phyloP scores from a whole-genome alignment of 2,888 invertebrate species.

The Caenorhabditis angaria region DNA sequence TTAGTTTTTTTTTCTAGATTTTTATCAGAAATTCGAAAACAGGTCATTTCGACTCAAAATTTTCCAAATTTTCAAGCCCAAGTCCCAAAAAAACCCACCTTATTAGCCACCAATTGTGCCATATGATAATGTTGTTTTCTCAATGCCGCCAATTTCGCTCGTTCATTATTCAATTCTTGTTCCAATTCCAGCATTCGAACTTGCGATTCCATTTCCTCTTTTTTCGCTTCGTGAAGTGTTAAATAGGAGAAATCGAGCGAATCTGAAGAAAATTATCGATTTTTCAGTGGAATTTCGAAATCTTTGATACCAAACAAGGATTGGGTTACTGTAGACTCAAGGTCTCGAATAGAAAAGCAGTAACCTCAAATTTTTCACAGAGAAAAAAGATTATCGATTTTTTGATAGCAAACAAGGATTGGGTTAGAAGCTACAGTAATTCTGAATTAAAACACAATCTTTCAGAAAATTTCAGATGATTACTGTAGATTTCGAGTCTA shows the following conservation, averaged over 20 bases:
- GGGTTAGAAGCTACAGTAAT: too few relatives aligned
- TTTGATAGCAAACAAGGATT: too few relatives aligned
- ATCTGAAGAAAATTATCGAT: constrained; percentile 76
- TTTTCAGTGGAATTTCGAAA: not conserved
- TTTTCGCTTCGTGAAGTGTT: constrained; percentile 91
- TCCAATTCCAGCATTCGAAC: constrained; percentile 90
- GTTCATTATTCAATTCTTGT: constrained; percentile 86
- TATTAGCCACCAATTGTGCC: constrained; percentile 46
- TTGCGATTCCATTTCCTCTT: constrained; percentile 96
- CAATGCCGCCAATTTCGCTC: constrained; percentile 84
- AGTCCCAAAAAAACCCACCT: not conserved
- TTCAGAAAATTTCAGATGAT: too few relatives aligned
- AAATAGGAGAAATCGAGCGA: constrained; percentile 89
- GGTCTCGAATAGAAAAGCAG: too few relatives aligned
- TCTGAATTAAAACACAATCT: too few relatives aligned
- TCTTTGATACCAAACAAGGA: not conserved
- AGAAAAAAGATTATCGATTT: too few relatives aligned
- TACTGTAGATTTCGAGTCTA: too few relatives aligned
- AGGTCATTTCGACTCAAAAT: too few relatives aligned
- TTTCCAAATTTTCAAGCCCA: not conserved
- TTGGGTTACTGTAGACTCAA: too few relatives aligned
- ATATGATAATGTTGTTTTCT: constrained; percentile 88
- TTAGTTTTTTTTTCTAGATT: too few relatives aligned
- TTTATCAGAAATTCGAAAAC: too few relatives aligned
- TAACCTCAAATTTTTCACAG: too few relatives aligned